Base-by-base conservation (phyloP, 2,888 invertebrate species). In the Zele albiditarsus region DNA sequence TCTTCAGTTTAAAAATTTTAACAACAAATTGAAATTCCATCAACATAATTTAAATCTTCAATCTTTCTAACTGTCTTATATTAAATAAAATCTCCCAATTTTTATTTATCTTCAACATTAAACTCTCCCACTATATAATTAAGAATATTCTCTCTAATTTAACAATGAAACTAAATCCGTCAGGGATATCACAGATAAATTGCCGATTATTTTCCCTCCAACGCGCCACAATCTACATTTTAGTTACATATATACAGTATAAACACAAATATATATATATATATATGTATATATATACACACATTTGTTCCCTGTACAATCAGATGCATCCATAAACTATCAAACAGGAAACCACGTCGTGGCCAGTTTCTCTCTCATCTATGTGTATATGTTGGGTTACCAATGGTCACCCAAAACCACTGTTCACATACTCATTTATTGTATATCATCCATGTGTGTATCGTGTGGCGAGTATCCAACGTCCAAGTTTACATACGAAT, bases 401-500 rank as follows among this genome's bases (percentile, higher is more conserved):
- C 38, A 28, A 33, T 68, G 60, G 53, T 42, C 60, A 57, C 31
- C 31, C 38, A 6, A 60, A 74, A 62, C 69, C 68, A 73, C 73
- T 58, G 73, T 33, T 49, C 49, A 66, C 73, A 38, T 38, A 68
- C 49, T 68, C 68, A 74, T 69, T 74, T 53, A 57, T 63, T 38
- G 74, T 74, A 74, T 74, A 74, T 74, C 31, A 69, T 46, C 49
- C 74, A 63, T 74, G 63, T 33, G 69, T 73, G 62, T 67, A 69
- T 71, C 66, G 67, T 71, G 74, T 68, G 72, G 73, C 68, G 67
- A 69, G 58, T 75, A 73, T 77, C 76, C 78, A 62, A 75, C 80
- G 75, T 76, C 66, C 77, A 84, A 86, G 86, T 87, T 87, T 86
- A 87, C 87, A 87, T 87, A 85, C 85, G 83, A 87, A 87, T 87